phyloP scores from a whole-genome alignment of 1,140 invertebrate genomes.

The Drosophila prosaltans region DNA sequence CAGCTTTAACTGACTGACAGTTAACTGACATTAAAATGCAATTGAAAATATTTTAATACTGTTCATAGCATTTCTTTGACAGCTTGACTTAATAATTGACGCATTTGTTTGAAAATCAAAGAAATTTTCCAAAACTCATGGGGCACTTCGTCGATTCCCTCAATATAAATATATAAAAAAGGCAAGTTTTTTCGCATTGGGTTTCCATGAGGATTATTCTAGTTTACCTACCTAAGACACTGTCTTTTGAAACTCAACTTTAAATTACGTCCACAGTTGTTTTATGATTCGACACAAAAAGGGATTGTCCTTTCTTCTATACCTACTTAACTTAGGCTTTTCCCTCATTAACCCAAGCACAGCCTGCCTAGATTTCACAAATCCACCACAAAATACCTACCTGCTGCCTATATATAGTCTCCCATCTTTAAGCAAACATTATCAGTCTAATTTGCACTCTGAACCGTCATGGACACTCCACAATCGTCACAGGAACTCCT shows the following conservation, averaged over 20 bases:
- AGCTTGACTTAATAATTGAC: too few species aligned
- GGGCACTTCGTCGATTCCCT: too few species aligned
- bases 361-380: too few species aligned
- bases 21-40: too few species aligned
- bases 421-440: not conserved
- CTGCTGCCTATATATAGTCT: slow-evolving; percentile 38
- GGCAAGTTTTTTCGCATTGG: too few species aligned
- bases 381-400: slow-evolving; percentile 15
- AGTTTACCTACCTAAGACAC: not conserved
- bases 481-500: slow-evolving; percentile 32
- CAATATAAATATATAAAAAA: too few species aligned
- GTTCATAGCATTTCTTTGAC: too few species aligned
- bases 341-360: not conserved
- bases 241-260: not conserved
- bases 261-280: not conserved
- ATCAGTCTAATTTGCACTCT: slow-evolving; percentile 30
- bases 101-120: too few species aligned
- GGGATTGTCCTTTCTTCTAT: not conserved
- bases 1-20: too few species aligned
- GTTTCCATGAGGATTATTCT: too few species aligned
- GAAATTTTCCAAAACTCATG: too few species aligned
- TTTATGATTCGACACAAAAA: not conserved
- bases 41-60: too few species aligned
- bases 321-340: not conserved
- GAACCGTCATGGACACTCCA: slow-evolving; percentile 39